Conservation (phyloP, 2,888 invertebrate species). For the Agelastica alni region DNA sequence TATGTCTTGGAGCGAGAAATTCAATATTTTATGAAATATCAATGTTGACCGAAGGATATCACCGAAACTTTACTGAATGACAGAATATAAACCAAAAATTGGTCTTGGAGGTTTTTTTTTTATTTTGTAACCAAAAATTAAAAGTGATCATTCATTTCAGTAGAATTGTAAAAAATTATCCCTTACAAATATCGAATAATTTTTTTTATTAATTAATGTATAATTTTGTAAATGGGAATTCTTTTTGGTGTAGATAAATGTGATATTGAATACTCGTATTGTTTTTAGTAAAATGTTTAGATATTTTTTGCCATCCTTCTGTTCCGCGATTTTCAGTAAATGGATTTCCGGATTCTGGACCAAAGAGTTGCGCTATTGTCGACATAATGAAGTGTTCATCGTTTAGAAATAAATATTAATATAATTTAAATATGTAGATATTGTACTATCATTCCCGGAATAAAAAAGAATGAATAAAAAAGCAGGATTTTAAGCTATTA, state of each 20-base stretch:
- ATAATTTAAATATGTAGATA: constrained; percentile 21
- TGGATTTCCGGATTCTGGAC: constrained; percentile 29
- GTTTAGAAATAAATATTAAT: constrained; percentile 14
- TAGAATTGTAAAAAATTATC: too few species aligned
- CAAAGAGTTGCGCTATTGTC: constrained; percentile 26
- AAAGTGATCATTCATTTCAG: too few species aligned
- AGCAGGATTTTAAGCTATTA: constrained; percentile 14
- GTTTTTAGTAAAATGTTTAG: constrained; percentile 16
- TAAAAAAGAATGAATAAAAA: constrained; percentile 10
- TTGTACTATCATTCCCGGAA: constrained; percentile 30
- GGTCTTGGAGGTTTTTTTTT: too few species aligned
- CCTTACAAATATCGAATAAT: too few species aligned
- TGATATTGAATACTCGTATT: constrained; percentile 12
- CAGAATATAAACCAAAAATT: too few species aligned
- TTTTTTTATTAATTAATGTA: not conserved
- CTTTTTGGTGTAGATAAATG: constrained; percentile 18
- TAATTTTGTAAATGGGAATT: constrained; percentile 3
- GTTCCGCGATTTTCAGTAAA: constrained; percentile 13
- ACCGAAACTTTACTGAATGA: too few species aligned
- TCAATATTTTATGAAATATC: too few species aligned
- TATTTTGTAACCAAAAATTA: too few species aligned
- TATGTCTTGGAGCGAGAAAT: too few species aligned
- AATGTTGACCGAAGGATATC: too few species aligned
- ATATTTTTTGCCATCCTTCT: constrained; percentile 14
- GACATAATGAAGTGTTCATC: constrained; percentile 32